Conservation (phyloP, 1,140 invertebrate genomes). For the Anthonomus grandis region DNA sequence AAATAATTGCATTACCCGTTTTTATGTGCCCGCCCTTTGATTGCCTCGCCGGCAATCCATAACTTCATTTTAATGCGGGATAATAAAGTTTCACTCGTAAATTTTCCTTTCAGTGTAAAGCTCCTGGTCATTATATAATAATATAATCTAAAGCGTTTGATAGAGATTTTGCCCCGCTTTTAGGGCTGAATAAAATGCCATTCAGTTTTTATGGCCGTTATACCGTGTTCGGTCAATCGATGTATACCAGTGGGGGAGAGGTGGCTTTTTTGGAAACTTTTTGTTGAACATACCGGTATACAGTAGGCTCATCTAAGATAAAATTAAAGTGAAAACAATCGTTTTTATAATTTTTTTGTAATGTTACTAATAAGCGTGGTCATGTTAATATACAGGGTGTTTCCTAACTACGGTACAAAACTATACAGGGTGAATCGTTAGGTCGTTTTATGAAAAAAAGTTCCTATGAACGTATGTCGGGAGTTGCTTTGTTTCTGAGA, state of each 20-base stretch:
- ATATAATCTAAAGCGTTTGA: constrained; percentile 42
- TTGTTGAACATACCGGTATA: too few relatives aligned
- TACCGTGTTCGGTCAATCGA: too few relatives aligned
- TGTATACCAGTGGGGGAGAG: neutral
- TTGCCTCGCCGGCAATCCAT: constrained; percentile 27
- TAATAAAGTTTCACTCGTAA: constrained; percentile 34
- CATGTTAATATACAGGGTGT: too few relatives aligned
- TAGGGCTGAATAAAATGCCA: constrained; percentile 43
- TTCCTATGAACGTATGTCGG: too few relatives aligned
- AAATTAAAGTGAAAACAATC: too few relatives aligned
- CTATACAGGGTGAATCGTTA: too few relatives aligned
- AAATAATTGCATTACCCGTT: constrained; percentile 29
- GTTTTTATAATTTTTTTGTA: too few relatives aligned
- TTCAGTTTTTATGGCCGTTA: constrained; percentile 46
- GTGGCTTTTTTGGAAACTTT: neutral
- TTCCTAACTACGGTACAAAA: too few relatives aligned
- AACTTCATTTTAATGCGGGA: constrained; percentile 33
- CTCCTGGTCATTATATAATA: constrained; percentile 40
- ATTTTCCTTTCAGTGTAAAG: constrained; percentile 35
- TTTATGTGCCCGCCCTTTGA: constrained; percentile 25
- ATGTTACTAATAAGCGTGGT: too few relatives aligned
- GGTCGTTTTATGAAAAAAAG: too few relatives aligned
- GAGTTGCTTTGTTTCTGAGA: too few relatives aligned
- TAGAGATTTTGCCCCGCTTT: constrained; percentile 36
- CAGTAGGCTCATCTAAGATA: too few relatives aligned